Percentiles rank a stretch among this genome's conserved stretches.
Conservation (phyloP, 1,140 invertebrate species). For the Coptotermes formosanus region DNA sequence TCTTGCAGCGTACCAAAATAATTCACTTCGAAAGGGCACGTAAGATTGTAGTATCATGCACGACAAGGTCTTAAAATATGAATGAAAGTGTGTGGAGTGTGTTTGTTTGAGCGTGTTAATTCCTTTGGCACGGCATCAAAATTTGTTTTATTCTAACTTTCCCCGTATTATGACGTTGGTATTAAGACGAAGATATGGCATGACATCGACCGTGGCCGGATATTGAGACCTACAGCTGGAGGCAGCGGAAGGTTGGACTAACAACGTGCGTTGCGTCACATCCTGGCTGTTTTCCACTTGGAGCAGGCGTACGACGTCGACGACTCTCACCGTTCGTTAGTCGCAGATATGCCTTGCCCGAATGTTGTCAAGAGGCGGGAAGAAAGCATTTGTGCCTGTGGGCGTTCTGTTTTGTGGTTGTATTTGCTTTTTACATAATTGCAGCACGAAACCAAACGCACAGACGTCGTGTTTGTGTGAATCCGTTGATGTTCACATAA, state of each 20-base stretch:
- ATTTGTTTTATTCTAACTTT: not conserved
- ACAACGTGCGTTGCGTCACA: not conserved
- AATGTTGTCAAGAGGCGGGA: not conserved
- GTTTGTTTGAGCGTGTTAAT: not conserved
- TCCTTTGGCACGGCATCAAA: not conserved
- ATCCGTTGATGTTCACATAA: too few species aligned
- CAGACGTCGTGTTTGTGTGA: too few species aligned
- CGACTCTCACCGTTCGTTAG: not conserved
- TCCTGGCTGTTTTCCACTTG: not conserved
- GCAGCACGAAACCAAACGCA: too few species aligned
- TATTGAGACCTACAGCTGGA: not conserved
- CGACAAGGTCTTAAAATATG: not conserved
- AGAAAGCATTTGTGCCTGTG: not conserved
- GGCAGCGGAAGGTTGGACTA: not conserved
- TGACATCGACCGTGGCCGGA: not conserved
- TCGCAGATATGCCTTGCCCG: not conserved
- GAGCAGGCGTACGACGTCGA: too few species aligned
- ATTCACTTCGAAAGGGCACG: not conserved
- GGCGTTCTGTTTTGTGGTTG: too few species aligned
- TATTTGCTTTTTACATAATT: too few species aligned
- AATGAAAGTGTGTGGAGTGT: not conserved
- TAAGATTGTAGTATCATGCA: not conserved
- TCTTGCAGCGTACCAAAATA: not conserved
- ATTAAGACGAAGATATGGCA: not conserved
- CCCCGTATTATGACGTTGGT: not conserved